Evolutionary conservation across 1,140 invertebrate genomes (phyloP).

Genomic region (Cylas formicarius): DNA sequence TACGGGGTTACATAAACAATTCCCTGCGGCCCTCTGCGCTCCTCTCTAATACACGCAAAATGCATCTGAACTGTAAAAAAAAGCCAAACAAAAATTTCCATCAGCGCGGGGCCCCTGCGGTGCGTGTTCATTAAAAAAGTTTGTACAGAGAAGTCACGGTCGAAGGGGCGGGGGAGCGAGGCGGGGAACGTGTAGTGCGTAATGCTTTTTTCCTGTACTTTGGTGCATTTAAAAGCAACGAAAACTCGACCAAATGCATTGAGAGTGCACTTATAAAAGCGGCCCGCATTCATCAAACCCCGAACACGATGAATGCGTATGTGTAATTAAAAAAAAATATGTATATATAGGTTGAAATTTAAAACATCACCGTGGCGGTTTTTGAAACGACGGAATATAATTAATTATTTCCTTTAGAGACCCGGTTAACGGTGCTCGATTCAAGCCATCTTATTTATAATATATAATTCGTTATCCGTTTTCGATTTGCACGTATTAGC

Average conservation of each 20-base stretch:
- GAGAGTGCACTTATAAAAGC: slow-evolving; percentile 13
- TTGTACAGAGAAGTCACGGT: background rate
- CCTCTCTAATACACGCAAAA: slow-evolving; percentile 13
- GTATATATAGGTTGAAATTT: slow-evolving; percentile 15
- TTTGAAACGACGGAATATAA: too few relatives aligned
- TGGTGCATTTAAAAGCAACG: slow-evolving; percentile 14
- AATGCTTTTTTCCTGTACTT: slow-evolving; percentile 23
- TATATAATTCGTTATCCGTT: too few relatives aligned
- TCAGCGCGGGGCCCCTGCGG: slow-evolving; percentile 12
- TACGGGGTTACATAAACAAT: slow-evolving; percentile 1
- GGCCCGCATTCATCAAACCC: slow-evolving; percentile 1
- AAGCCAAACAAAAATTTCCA: slow-evolving; percentile 18
- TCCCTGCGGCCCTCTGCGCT: background rate
- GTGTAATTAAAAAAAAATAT: slow-evolving; percentile 19
- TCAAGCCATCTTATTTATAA: too few relatives aligned
- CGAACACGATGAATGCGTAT: slow-evolving; percentile 14
- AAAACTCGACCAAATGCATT: slow-evolving; percentile 12
- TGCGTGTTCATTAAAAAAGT: slow-evolving; percentile 21
- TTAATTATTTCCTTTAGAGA: too few relatives aligned
- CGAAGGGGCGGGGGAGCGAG: slow-evolving; percentile 3
- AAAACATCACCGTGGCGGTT: too few relatives aligned
- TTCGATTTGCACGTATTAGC: too few relatives aligned
- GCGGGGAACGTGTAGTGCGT: slow-evolving; percentile 17
- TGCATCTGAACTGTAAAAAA: slow-evolving; percentile 18
- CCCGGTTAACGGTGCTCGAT: too few relatives aligned